Base-by-base conservation (phyloP, 1,140 invertebrate species). In the Zaprionus ghesquierei region DNA sequence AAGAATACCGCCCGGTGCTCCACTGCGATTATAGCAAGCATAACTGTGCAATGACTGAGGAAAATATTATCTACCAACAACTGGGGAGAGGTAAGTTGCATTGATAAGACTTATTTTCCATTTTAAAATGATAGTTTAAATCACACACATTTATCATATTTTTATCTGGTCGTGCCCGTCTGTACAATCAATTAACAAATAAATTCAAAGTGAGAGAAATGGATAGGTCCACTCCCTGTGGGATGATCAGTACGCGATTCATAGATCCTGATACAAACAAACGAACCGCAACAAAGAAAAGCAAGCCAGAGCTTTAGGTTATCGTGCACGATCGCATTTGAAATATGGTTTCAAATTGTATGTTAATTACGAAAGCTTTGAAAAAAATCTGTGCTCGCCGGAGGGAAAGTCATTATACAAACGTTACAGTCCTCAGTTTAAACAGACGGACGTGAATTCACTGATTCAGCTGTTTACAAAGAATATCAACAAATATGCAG, bases 51-150 rank as follows among this genome's bases (percentile, higher is more conserved):
- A 69, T 22, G 65, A 61, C 56, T 56, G 64, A 69, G 35, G 64
- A 69, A 23, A 61, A 13, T 56, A n/a, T 73, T 55, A 35, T 61
- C 56, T 15, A 53, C 23, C 56, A 66, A 31, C 63, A 56, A 29
- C 27, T 73, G 29, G 70, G 70, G 10, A 55, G 58, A 56, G 70
- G 70, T 72, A 68, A 68, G 69, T 33, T 31, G 6, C 12, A 65
- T 12, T 23, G 22, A n/a, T 15, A 13, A 23, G 23, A 29, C 27
- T 27, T 8, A 27, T 53, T 25, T 13, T 27, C 4, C n/a, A 4
- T 41, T 41, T 15, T 41, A n/a, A 41, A 41, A n/a, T 8, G 6
- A 15, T 38, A 13, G n/a, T 29, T 29, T 29, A 41, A 6, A 9
- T 8, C 35, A 46, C 10, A 20, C 4, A 46, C n/a, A 46, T 22